Conservation (phyloP, 2,888 invertebrate species). For the Eugnorisma glareosa region DNA sequence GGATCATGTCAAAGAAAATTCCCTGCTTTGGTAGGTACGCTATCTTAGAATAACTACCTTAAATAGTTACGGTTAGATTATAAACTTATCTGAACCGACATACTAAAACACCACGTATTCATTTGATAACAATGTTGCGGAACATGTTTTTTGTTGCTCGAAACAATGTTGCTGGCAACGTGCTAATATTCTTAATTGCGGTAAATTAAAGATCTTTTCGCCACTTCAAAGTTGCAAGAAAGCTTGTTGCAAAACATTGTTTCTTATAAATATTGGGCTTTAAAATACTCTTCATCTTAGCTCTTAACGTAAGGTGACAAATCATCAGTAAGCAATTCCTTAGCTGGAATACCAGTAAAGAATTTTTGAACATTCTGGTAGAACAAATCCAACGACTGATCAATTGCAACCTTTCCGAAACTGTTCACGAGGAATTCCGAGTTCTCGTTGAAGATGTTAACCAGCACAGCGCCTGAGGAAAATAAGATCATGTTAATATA, state of each 20-base stretch:
- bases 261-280: neutral
- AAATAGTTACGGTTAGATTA: too few relatives aligned
- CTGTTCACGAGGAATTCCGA: conserved; percentile 34
- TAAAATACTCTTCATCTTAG: neutral
- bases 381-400: conserved; percentile 22
- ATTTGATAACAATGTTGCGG: neutral
- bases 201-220: neutral
- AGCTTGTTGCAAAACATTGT: neutral
- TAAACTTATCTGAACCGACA: too few relatives aligned
- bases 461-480: conserved; percentile 40
- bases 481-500: neutral
- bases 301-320: conserved; percentile 35
- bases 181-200: neutral
- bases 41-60: too few relatives aligned
- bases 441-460: conserved; percentile 57
- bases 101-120: neutral
- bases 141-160: neutral
- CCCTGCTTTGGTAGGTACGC: too few relatives aligned
- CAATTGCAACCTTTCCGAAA: conserved; percentile 13
- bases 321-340: conserved; percentile 45
- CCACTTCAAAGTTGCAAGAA: too few relatives aligned
- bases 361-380: conserved; percentile 17
- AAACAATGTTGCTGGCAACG: neutral
- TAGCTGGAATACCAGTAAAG: conserved; percentile 29
- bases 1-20: neutral